A percentile compares a stretch with the other conserved stretches of the same genome.
These are phyloP conservation scores for Drosophila lacertosa DNA, from an alignment of 1,140 invertebrate genomes.

Conservation along the genomic window DNA sequence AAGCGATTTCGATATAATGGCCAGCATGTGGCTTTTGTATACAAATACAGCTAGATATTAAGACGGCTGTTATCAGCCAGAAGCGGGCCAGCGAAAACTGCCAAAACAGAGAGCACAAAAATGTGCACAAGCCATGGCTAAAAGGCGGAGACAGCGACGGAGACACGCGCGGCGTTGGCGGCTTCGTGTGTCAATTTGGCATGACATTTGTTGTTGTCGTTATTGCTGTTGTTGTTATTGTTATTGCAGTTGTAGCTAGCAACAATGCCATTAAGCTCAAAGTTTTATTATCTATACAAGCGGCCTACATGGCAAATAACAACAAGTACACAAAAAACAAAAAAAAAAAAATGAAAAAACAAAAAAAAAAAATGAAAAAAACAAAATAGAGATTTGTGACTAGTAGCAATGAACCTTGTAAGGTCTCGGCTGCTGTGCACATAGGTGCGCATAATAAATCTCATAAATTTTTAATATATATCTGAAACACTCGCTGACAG, in stretches of 20 bases:
- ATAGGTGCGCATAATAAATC: conserved; percentile 40
- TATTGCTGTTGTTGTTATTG: conserved; percentile 41
- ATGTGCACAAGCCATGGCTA: conserved; percentile 69
- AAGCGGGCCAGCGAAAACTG: conserved; percentile 49
- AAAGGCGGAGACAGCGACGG: conserved; percentile 55
- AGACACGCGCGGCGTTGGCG: conserved; percentile 60
- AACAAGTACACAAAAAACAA: conserved; percentile 27
- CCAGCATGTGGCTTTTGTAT: conserved; percentile 8
- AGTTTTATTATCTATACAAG: conserved; percentile 69
- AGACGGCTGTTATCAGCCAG: conserved; percentile 63
- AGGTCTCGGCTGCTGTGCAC: conserved; percentile 69
- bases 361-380: conserved; percentile 10
- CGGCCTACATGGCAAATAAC: conserved; percentile 58
- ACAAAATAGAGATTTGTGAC: conserved; percentile 51
- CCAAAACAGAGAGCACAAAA: conserved; percentile 33
- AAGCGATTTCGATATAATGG: conserved; percentile 46
- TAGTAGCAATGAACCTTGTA: conserved; percentile 78
- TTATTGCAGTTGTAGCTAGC: conserved; percentile 32
- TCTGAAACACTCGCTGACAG: conserved; percentile 45
- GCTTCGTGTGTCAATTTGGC: conserved; percentile 50
- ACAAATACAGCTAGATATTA: conserved; percentile 50
- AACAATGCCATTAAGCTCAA: conserved; percentile 73
- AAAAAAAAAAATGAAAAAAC: conserved; percentile 22
- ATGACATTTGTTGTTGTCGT: conserved; percentile 49
- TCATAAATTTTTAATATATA: conserved; percentile 67